Conservation (phyloP, 2,888 invertebrate species). For the Branchinecta sandiegonensis region DNA sequence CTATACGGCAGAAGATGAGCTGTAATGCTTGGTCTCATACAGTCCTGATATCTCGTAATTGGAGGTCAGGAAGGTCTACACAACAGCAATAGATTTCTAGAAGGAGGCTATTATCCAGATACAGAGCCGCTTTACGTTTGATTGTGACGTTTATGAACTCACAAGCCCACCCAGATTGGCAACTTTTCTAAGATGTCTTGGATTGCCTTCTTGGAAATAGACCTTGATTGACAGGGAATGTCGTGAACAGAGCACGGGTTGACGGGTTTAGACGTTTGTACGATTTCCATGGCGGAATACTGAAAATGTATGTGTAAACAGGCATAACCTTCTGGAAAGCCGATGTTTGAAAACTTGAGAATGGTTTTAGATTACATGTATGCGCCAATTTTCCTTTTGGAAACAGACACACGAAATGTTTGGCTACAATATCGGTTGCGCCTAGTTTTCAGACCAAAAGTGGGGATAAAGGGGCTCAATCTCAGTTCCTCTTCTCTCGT, state of each 20-base stretch:
- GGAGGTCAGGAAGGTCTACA: conserved; percentile 8
- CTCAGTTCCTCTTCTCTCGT: conserved; percentile 8
- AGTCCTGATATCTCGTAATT: conserved; percentile 7
- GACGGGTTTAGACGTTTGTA: conserved; percentile 7
- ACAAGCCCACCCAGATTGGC: conserved; percentile 8
- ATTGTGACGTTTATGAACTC: conserved; percentile 7
- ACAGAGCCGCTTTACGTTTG: not conserved
- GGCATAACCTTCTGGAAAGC: conserved; percentile 6
- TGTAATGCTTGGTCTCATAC: not conserved
- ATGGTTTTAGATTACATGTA: conserved; percentile 6
- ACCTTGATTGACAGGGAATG: conserved; percentile 11
- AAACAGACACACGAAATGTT: not conserved
- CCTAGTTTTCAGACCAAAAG: conserved; percentile 10
- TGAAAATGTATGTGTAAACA: conserved; percentile 6
- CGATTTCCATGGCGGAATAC: not conserved
- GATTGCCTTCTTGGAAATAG: not conserved
- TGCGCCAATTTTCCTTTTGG: conserved; percentile 4
- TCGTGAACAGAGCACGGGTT: conserved; percentile 4
- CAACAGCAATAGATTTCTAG: not conserved
- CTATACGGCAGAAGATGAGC: not conserved
- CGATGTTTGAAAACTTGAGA: conserved; percentile 7
- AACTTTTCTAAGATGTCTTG: conserved; percentile 6
- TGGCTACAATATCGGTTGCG: conserved; percentile 1
- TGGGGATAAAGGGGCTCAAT: conserved; percentile 1
- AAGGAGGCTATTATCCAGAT: conserved; percentile 7